Conservation (phyloP, 2,113 vertebrate species). For the Erinaceus europaeus region DNA sequence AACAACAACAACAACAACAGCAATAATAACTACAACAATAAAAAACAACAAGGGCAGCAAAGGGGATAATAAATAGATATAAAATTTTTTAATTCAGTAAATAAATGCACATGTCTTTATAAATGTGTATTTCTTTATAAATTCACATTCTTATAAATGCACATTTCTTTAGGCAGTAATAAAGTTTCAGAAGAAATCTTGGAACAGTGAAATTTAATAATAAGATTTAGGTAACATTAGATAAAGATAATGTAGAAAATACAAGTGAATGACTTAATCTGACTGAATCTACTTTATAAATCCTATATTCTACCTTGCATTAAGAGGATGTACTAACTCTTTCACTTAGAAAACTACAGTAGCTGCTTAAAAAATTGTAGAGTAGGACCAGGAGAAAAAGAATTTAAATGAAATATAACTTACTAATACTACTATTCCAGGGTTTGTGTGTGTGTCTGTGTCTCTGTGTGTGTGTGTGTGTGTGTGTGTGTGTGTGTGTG, state of each 20-base stretch:
- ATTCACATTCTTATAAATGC: background rate
- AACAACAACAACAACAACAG: no score
- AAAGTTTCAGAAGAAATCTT: background rate
- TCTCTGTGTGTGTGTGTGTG: no score
- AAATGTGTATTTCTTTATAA: background rate
- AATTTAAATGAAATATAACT: background rate
- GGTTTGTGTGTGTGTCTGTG: no score
- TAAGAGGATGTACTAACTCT: background rate
- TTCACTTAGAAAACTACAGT: background rate
- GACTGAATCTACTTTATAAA: conserved; percentile 31
- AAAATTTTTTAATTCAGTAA: no score
- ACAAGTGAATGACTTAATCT: background rate
- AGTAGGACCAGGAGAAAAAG: background rate
- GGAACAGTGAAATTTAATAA: background rate
- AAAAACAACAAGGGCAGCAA: no score
- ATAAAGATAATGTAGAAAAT: background rate
- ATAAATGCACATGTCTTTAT: no score
- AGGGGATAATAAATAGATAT: no score
- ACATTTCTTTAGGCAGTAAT: no score
- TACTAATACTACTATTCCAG: conserved; percentile 19
- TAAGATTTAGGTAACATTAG: background rate
- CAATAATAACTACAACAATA: no score
- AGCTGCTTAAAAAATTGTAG: background rate
- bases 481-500: no score
- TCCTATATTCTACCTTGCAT: conserved; percentile 6